These are phyloP conservation scores for Drosophila eugracilis DNA, from an alignment of 1,140 invertebrate species.

Conservation along the genomic window DNA sequence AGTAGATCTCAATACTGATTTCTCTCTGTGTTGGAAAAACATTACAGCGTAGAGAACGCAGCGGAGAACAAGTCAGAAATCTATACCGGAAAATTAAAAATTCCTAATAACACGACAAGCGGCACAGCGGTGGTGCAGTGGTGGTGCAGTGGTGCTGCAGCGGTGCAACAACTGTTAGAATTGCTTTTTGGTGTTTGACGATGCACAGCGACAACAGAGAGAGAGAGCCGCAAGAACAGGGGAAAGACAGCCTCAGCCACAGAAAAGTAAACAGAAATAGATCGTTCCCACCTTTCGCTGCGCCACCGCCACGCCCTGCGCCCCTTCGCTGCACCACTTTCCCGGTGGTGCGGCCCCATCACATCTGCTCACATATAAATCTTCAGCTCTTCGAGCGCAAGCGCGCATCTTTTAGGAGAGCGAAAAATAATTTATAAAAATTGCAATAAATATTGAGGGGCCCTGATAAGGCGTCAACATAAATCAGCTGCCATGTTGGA, in stretches of 20 bases:
- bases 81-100: constrained; percentile 84
- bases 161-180: constrained; percentile 75
- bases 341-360: constrained; percentile 25
- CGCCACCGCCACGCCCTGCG: not conserved
- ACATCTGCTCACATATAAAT: constrained; percentile 57
- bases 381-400: constrained; percentile 25
- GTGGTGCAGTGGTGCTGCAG: constrained; percentile 21
- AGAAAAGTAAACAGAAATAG: constrained; percentile 44
- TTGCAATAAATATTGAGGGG: constrained; percentile 82
- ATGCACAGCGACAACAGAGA: constrained; percentile 54
- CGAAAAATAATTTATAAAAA: constrained; percentile 59
- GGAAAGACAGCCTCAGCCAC: constrained; percentile 19
- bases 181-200: constrained; percentile 73
- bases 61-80: constrained; percentile 67
- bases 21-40: not conserved
- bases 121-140: constrained; percentile 53
- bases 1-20: not conserved
- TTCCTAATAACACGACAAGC: constrained; percentile 83
- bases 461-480: constrained; percentile 81
- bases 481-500: constrained; percentile 71
- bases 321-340: constrained; percentile 10
- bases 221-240: not conserved
- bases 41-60: constrained; percentile 20
- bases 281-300: constrained; percentile 44
- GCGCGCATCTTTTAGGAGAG: constrained; percentile 27